These are phyloP conservation scores for Drosophila ohnishii DNA, from an alignment of 1,140 invertebrate species.

Conservation along the genomic window DNA sequence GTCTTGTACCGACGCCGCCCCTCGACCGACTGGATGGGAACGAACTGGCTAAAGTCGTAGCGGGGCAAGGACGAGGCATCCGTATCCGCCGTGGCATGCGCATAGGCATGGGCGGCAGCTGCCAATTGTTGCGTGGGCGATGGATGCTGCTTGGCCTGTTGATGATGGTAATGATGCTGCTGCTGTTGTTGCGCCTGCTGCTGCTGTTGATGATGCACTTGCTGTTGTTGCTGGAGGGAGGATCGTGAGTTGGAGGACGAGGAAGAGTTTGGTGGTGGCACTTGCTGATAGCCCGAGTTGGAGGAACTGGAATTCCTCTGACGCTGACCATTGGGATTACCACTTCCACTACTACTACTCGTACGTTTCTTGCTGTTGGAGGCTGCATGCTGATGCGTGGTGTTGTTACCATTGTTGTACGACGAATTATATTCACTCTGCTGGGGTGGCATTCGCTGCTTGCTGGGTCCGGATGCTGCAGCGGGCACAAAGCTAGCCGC, in stretches of 20 bases:
- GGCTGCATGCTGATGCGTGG: slow-evolving; percentile 53
- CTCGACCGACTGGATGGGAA: slow-evolving; percentile 88
- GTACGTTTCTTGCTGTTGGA: slow-evolving; percentile 72
- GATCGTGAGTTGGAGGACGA: slow-evolving; percentile 11
- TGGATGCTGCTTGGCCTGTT: slow-evolving; percentile 70
- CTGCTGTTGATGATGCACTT: slow-evolving; percentile 23
- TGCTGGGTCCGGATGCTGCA: slow-evolving; percentile 17
- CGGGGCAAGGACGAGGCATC: slow-evolving; percentile 55
- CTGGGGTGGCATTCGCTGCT: slow-evolving; percentile 39
- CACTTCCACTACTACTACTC: slow-evolving; percentile 38
- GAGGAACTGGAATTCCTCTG: slow-evolving; percentile 28
- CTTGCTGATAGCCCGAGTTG: slow-evolving; percentile 43
- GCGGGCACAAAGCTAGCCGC: slow-evolving; percentile 64
- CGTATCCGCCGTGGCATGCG: slow-evolving; percentile 45
- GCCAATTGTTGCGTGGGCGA: slow-evolving; percentile 76
- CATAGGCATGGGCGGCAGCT: slow-evolving; percentile 69
- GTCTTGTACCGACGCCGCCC: slow-evolving; percentile 93
- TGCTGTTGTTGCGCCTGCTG: slow-evolving; percentile 46
- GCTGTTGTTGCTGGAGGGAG: slow-evolving; percentile 32
- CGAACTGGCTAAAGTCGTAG: slow-evolving; percentile 88
- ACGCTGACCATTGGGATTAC: slow-evolving; percentile 17
- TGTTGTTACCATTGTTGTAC: slow-evolving; percentile 63
- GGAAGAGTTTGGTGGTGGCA: slow-evolving; percentile 26
- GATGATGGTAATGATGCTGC: slow-evolving; percentile 36
- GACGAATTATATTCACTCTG: slow-evolving; percentile 24